Evolutionary conservation across 2,113 vertebrate species (phyloP), one percentile per base, ranked within the genome.

Genomic region (Lutjanus erythropterus): DNA sequence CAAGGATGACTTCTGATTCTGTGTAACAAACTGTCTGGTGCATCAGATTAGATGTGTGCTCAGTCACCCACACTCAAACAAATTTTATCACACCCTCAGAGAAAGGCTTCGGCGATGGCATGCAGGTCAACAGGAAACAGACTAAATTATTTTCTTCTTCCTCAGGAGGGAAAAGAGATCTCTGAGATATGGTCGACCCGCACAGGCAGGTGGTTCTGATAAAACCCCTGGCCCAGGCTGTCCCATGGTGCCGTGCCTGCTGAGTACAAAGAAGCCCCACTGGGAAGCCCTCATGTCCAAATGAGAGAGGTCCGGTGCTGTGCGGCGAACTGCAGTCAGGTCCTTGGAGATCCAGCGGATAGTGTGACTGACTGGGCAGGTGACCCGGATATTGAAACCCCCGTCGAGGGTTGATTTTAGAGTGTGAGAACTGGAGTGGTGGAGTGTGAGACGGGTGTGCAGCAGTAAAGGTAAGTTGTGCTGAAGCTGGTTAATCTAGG

Each of bases 151-250:
- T 86, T 81, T 85, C 81, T 71, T 87, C 79, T 89, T 87, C 70
- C 83, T 78, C 55, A 41, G 70, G 65, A 88, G 75, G 64, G 82
- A 87, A 86, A 76, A 82, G 75, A 91, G 89, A 93, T 89, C 81
- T 77, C 81, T 82, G 80, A 81, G 92, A 94, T 93, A 89, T 3
- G 75, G 71, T 73, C 52, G 58, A 66, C 80, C 80, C 79, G 72
- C 69, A 50, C 42, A 50, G 86, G 78, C 91, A 94, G 91, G 90
- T 94, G 93, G 85, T 94, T 93, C 84, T 95, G 93, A 95, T 96
- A 89, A 94, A 93, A 60, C 52, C 65, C 73, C 75, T 53, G 62
- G 75, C 70, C 74, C 88, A 60, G 78, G 75, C 82, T 46, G 76
- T 84, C 92, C 89, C 89, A 55, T 27, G 85, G 86, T 91, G 84